A percentile compares a stretch with the other conserved stretches of the same genome.
phyloP scores from a whole-genome alignment of 2,113 vertebrate genomes.

The Ancistrus triradiatus region DNA sequence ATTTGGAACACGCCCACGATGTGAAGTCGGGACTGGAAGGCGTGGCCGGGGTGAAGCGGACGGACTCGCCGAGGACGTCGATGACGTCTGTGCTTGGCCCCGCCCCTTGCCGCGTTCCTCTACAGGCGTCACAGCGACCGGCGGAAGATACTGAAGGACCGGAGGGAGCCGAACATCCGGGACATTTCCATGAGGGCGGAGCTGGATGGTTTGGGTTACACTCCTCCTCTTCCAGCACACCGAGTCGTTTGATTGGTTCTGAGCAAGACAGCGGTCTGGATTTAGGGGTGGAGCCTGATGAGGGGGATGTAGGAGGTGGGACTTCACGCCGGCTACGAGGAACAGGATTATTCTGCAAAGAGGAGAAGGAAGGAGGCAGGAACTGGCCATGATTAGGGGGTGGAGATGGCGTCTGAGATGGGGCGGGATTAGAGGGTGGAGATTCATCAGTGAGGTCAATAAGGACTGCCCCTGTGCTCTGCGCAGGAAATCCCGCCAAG shows the following conservation, averaged over 20 bases:
- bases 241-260: constrained; percentile 79
- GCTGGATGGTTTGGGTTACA: constrained; percentile 26
- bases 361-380: constrained; percentile 64
- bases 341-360: constrained; percentile 91
- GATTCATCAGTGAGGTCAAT: constrained; percentile 75
- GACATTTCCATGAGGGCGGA: constrained; percentile 75
- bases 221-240: constrained; percentile 83
- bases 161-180: constrained; percentile 66
- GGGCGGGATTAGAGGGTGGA: constrained; percentile 51
- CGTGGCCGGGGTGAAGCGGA: constrained; percentile 86
- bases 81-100: constrained; percentile 73
- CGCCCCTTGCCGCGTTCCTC: constrained; percentile 48
- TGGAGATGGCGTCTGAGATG: constrained; percentile 61
- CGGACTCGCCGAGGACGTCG: constrained; percentile 80
- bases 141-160: constrained; percentile 47
- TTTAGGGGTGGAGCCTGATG: constrained; percentile 50
- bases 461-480: constrained; percentile 56
- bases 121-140: constrained; percentile 71
- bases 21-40: constrained; percentile 94
- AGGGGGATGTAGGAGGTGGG: constrained; percentile 68
- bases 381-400: constrained; percentile 55
- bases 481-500: constrained; percentile 72
- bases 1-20: constrained; percentile 92
- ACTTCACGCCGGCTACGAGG: constrained; percentile 92
- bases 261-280: constrained; percentile 64